Percentiles rank a stretch among this genome's conserved stretches.
These are phyloP conservation scores for Melinaea marsaeus DNA, from an alignment of 2,888 invertebrate species.

Conservation along the genomic window DNA sequence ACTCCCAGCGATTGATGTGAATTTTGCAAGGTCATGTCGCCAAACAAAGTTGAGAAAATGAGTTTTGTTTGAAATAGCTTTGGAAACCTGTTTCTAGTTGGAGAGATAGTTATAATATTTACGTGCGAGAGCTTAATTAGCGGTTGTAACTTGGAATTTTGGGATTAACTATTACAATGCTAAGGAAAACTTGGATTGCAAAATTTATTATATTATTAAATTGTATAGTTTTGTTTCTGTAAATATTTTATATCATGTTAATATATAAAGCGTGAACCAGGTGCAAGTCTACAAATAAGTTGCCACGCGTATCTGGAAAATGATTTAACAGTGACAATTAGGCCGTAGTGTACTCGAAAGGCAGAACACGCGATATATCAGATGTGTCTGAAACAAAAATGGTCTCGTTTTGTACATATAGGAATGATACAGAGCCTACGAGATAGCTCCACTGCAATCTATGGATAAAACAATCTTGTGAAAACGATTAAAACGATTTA, in stretches of 20 bases:
- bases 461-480: background rate
- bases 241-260: conserved; percentile 12
- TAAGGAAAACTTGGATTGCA: too few relatives aligned
- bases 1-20: too few relatives aligned
- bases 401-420: conserved; percentile 16
- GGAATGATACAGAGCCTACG: conserved; percentile 13
- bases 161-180: background rate
- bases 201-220: background rate
- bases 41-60: too few relatives aligned
- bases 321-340: conserved; percentile 21
- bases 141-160: too few relatives aligned
- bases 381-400: conserved; percentile 20
- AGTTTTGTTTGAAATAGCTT: too few relatives aligned
- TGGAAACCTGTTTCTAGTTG: too few relatives aligned
- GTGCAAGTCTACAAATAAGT: background rate
- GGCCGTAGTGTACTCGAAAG: conserved; percentile 18
- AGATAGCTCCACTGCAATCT: conserved; percentile 14
- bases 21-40: too few relatives aligned
- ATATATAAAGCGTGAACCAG: background rate
- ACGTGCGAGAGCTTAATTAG: conserved; percentile 2
- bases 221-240: background rate
- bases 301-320: conserved; percentile 19
- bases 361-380: conserved; percentile 26
- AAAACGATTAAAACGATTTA: too few relatives aligned
- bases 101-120: conserved; percentile 21